Evolutionary conservation across 2,888 invertebrate genomes (phyloP).

Genomic region (Chymomyza amoena): DNA sequence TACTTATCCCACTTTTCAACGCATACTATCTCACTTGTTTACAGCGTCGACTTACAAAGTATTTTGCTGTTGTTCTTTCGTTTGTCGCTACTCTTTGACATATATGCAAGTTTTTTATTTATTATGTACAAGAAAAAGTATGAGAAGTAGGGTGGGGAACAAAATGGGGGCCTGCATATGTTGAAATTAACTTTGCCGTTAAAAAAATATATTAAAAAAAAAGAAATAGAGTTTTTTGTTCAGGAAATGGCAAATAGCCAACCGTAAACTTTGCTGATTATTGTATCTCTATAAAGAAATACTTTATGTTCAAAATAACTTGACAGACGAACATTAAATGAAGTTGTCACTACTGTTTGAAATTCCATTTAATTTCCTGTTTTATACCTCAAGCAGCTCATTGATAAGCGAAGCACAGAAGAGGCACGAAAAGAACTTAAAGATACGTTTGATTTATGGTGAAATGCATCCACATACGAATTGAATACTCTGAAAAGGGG

Average conservation of each 20-base stretch:
- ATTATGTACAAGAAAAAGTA: slow-evolving; percentile 49
- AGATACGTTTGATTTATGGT: slow-evolving; percentile 57
- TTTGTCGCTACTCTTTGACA: slow-evolving; percentile 27
- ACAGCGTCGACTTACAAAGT: slow-evolving; percentile 69
- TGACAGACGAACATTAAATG: slow-evolving; percentile 13
- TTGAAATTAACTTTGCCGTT: slow-evolving; percentile 60
- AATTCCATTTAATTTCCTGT: slow-evolving; percentile 53
- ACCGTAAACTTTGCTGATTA: slow-evolving; percentile 28
- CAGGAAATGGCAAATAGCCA: slow-evolving; percentile 47
- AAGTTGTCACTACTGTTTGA: slow-evolving; percentile 35
- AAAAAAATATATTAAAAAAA: slow-evolving; percentile 46
- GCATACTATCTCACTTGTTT: slow-evolving; percentile 31
- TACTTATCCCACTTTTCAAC: background rate
- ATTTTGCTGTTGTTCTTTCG: slow-evolving; percentile 49
- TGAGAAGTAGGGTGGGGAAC: background rate
- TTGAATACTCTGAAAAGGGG: background rate
- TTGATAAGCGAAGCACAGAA: slow-evolving; percentile 32
- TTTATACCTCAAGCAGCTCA: slow-evolving; percentile 6
- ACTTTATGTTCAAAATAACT: slow-evolving; percentile 14
- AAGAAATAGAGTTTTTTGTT: background rate
- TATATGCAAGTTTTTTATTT: slow-evolving; percentile 35
- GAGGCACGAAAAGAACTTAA: background rate
- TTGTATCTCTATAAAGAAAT: slow-evolving; percentile 37
- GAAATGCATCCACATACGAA: background rate
- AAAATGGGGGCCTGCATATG: slow-evolving; percentile 42